Evolutionary conservation across 2,888 invertebrate genomes (phyloP), one percentile per base, ranked within the genome.

Genomic region (Cactoblastis cactorum): DNA sequence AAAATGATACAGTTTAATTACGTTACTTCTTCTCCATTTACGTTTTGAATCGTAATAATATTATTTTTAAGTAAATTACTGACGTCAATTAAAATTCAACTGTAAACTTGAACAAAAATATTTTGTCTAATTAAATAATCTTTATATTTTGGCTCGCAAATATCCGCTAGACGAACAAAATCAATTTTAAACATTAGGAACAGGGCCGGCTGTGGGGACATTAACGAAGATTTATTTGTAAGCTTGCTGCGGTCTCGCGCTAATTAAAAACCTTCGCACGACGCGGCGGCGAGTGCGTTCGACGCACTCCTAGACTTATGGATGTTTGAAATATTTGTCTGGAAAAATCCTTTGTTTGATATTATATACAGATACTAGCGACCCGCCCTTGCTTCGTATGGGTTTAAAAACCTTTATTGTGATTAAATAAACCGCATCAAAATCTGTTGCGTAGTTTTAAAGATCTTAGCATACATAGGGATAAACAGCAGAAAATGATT

Each of bases 171-270:
- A 46, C 18, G 49, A 19, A 41, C 18, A 41, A 41, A 41, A 49
- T 49, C 49, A 41, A 49, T 49, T 41, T 37, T 37, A 48, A 37
- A n/a, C 19, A 28, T 35, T 37, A 47, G 34, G 54, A 64, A 67
- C 77, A 78, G 71, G 77, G 77, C 76, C 70, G 75, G 67, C 67
- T 74, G 79, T 71, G 79, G 74, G 84, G 84, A 80, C 87, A 88
- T 87, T 86, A 87, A 88, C 80, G 62, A 87, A 87, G 88, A 88
- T 88, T 89, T 89, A 89, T 88, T 68, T 68, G 52, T 64, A 61
- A 62, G 55, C 54, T 53, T 68, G 70, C 69, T 33, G 49, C 11
- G 39, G 18, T 72, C 70, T 51, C 56, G 82, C 82, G 83, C 83
- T 88, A 86, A 87, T 89, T 87, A 86, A 87, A 88, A 87, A 84